phyloP scores from a whole-genome alignment of 2,888 invertebrate species.

The Microchrysa polita region DNA sequence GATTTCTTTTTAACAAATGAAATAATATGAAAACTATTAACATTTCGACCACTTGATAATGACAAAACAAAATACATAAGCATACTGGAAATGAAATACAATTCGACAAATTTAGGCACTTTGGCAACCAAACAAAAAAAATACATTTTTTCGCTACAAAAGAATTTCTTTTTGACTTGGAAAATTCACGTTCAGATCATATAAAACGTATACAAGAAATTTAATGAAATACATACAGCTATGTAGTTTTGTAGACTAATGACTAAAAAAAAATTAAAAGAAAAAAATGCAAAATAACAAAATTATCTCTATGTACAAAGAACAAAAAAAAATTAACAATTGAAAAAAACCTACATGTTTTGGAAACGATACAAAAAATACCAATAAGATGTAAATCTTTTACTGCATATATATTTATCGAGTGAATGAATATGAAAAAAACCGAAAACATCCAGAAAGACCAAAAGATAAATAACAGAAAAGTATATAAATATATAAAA shows the following conservation, averaged over 20 bases:
- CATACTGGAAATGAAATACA: slow-evolving; percentile 11
- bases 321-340: slow-evolving; percentile 46
- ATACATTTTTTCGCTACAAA: slow-evolving; percentile 1
- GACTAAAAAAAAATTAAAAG: slow-evolving; percentile 54
- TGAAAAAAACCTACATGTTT: slow-evolving; percentile 19
- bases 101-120: slow-evolving; percentile 32
- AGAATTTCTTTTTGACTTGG: slow-evolving; percentile 17
- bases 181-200: slow-evolving; percentile 37
- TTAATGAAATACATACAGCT: slow-evolving; percentile 31
- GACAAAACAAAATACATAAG: slow-evolving; percentile 6
- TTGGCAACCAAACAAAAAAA: slow-evolving; percentile 38
- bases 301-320: slow-evolving; percentile 46
- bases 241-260: slow-evolving; percentile 45
- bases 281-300: slow-evolving; percentile 46
- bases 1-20: not conserved
- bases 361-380: slow-evolving; percentile 10
- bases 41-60: slow-evolving; percentile 14
- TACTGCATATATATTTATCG: slow-evolving; percentile 35
- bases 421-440: slow-evolving; percentile 3
- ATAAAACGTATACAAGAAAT: slow-evolving; percentile 7
- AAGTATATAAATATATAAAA: not conserved
- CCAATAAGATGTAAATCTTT: slow-evolving; percentile 39
- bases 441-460: slow-evolving; percentile 5
- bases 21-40: slow-evolving; percentile 7
- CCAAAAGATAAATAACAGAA: slow-evolving; percentile 4